Evolutionary conservation across 2,797 vertebrate genomes (phyloP).

Genomic region (Acrossocheilus wenchowensis): DNA sequence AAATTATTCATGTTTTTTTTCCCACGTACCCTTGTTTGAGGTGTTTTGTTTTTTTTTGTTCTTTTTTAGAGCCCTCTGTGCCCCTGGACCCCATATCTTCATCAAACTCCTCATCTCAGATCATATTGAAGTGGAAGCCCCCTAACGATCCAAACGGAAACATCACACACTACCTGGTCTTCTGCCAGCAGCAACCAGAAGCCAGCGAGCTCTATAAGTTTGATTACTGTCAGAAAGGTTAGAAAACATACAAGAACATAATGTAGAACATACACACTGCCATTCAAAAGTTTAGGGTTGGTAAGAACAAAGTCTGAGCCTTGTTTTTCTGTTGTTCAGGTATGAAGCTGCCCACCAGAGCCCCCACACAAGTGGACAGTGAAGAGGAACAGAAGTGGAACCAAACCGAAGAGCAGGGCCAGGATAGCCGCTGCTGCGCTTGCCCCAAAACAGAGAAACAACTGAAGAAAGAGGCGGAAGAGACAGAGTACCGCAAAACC

Average conservation of each 20-base stretch:
- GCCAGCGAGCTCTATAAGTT: constrained; percentile 92
- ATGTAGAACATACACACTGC: background rate
- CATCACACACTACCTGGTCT: constrained; percentile 95
- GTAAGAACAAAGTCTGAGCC: background rate
- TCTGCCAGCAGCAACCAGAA: constrained; percentile 90
- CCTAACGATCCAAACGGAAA: constrained; percentile 96
- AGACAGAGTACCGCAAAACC: constrained; percentile 91
- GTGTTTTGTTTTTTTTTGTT: background rate
- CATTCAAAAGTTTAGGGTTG: background rate
- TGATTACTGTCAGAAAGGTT: constrained; percentile 98
- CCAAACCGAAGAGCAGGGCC: constrained; percentile 85
- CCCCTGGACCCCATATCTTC: constrained; percentile 93
- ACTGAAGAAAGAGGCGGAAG: constrained; percentile 92
- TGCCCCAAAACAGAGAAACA: constrained; percentile 97
- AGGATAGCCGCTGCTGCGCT: constrained; percentile 82
- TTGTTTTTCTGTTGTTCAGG: constrained; percentile 73
- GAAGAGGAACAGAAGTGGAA: constrained; percentile 84
- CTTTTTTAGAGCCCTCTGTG: constrained; percentile 87
- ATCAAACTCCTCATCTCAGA: constrained; percentile 96
- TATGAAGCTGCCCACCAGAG: constrained; percentile 89
- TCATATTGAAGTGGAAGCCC: constrained; percentile 95
- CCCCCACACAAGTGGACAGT: constrained; percentile 81
- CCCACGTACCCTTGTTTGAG: background rate
- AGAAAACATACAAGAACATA: background rate
- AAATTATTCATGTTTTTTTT: background rate